Evolutionary conservation across 2,797 vertebrate genomes (phyloP).

Genomic region (Urophycis tenuis): DNA sequence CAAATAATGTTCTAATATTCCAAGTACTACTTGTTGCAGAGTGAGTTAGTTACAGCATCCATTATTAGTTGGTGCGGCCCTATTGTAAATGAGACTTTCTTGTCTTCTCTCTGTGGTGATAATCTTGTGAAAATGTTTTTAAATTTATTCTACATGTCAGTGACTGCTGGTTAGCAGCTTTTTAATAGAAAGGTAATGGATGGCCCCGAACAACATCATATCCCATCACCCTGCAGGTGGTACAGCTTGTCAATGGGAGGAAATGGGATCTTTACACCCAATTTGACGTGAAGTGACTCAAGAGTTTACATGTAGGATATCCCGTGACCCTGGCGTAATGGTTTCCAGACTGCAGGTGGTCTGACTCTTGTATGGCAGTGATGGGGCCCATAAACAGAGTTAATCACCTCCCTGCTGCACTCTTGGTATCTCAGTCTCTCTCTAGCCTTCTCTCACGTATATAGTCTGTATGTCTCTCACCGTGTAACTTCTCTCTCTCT

Average conservation of each 20-base stretch:
- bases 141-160: conserved; percentile 3
- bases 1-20: neutral
- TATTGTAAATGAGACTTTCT: neutral
- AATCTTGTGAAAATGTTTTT: neutral
- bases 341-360: conserved; percentile 97
- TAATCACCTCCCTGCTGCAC: conserved; percentile 64
- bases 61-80: neutral
- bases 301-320: conserved; percentile 90
- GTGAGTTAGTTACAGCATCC: neutral
- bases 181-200: conserved; percentile 42
- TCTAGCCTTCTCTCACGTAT: neutral
- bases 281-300: conserved; percentile 99
- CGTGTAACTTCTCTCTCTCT: neutral
- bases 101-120: neutral
- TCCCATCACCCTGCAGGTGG: conserved; percentile 87
- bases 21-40: neutral
- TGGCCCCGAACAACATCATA: conserved; percentile 60
- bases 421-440: conserved; percentile 3
- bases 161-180: conserved; percentile 10
- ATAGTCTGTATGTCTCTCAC: neutral
- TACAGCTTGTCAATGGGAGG: conserved; percentile 92
- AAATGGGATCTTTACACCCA: conserved; percentile 99
- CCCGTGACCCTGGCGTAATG: conserved; percentile 89
- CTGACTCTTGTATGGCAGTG: conserved; percentile 76
- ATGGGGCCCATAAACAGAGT: conserved; percentile 73